Base-by-base conservation (phyloP, 2,888 invertebrate species). In the Lasioglossum lativentre region DNA sequence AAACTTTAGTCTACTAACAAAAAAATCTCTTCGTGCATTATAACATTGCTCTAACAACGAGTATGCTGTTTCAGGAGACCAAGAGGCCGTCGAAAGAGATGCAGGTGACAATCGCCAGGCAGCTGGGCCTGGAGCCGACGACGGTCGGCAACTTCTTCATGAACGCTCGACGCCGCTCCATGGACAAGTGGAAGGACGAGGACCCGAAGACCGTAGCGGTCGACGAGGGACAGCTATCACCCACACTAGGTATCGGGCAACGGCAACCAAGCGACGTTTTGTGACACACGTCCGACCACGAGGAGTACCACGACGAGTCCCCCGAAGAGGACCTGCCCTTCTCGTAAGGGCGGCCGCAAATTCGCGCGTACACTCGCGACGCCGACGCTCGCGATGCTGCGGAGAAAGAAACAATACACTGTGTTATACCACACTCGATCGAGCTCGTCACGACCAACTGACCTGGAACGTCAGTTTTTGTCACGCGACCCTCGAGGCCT, bases 131-230 rank as follows among this genome's bases (percentile, higher is more conserved):
- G 90, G 99, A 99, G 95, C 99, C 99, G 78, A 99, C 99, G 79
- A 99, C 99, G 19, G 99, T 99, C 83, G 99, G 99, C 75, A 99
- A 99, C 95, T 99, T 99, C 96, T 99, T 99, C 96, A 99, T 99
- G 99, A 99, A 99, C 95, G 99, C 99, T n/a, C 96, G 99, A 85
- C 97, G 99, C 92, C 97, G 99, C 90, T 98, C 98, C 4, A 98
- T 98, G 98, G 99, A 99, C 96, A 99, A 99, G 94, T 99, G 99
- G 99, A 98, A 98, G 95, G 99, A 99, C 94, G 99, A 99, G 93
- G 98, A 97, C 91, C 97, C 97, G 78, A 97, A 97, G 90, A 95
- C 96, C 87, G 95, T 95, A 75, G 93, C 95, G 85, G 93, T 95
- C 83, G 95, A 95, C 89, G 95, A 95, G 84, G 95, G 94, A 82